A percentile compares a stretch with the other conserved stretches of the same genome.
phyloP scores from a whole-genome alignment of 1,140 invertebrate species.

The Sinonovacula constricta region DNA sequence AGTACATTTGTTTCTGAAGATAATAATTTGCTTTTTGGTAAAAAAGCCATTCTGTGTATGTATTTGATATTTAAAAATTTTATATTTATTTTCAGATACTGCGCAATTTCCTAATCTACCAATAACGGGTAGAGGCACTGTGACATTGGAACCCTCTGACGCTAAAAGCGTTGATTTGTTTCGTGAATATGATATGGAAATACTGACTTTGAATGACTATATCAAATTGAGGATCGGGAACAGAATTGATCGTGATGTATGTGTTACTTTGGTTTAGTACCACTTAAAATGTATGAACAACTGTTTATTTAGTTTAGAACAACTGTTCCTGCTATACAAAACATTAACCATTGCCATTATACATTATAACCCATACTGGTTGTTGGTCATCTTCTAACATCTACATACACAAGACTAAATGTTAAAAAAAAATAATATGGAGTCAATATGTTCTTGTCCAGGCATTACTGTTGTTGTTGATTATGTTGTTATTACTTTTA shows the following conservation, averaged over 20 bases:
- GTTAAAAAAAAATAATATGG: too few species aligned
- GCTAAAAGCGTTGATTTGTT: background rate
- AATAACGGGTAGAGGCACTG: background rate
- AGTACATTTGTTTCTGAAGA: too few species aligned
- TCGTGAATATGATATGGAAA: background rate
- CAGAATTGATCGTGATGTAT: constrained; percentile 19
- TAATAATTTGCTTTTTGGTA: background rate
- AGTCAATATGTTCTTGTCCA: too few species aligned
- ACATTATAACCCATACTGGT: too few species aligned
- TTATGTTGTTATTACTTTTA: too few species aligned
- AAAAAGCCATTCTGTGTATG: background rate
- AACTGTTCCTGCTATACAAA: background rate
- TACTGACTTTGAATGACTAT: background rate
- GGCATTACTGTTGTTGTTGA: too few species aligned
- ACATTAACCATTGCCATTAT: too few species aligned
- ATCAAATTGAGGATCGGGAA: background rate
- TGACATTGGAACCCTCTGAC: background rate
- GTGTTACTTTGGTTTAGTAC: constrained; percentile 11
- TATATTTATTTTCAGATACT: background rate
- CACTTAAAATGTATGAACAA: background rate
- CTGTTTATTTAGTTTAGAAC: background rate
- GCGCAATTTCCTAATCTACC: constrained; percentile 1
- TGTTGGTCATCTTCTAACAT: too few species aligned
- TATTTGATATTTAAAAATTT: background rate
- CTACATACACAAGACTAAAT: too few species aligned